These are phyloP conservation scores for Cydia fagiglandana DNA, from an alignment of 1,140 invertebrate species.

Conservation along the genomic window DNA sequence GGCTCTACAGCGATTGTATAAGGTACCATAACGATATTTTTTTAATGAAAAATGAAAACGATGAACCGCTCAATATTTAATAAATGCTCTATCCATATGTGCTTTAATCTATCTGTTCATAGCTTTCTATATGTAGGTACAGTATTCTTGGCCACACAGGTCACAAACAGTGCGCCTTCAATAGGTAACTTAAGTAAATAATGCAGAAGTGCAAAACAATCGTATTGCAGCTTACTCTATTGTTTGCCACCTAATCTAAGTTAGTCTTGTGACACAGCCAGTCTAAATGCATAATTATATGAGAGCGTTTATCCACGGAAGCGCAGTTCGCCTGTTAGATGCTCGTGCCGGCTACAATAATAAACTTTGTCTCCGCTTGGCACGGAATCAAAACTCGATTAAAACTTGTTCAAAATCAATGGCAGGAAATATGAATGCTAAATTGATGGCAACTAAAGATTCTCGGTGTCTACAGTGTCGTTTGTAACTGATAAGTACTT, in stretches of 20 bases:
- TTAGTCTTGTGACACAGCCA: background rate
- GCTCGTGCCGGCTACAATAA: conserved; percentile 13
- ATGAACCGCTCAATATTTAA: too few species aligned
- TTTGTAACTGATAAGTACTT: too few species aligned
- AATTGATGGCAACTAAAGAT: background rate
- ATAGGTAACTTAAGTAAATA: background rate
- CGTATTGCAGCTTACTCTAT: background rate
- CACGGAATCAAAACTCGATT: conserved; percentile 28
- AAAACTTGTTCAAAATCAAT: conserved; percentile 24
- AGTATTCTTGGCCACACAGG: too few species aligned
- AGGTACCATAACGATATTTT: too few species aligned
- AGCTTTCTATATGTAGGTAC: too few species aligned
- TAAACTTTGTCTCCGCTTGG: conserved; percentile 28
- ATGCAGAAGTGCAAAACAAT: background rate
- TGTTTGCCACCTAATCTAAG: conserved; percentile 8
- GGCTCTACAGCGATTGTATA: too few species aligned
- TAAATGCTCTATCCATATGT: too few species aligned
- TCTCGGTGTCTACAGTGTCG: background rate
- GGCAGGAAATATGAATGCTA: conserved; percentile 10
- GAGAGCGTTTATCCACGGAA: background rate
- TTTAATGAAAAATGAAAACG: too few species aligned
- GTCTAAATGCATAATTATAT: conserved; percentile 8
- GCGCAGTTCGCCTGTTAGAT: background rate
- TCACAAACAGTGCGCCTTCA: background rate
- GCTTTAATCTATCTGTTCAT: too few species aligned